A percentile compares a stretch with the other conserved stretches of the same genome.
phyloP scores from a whole-genome alignment of 53 echinoderm and acorn worm species.

The Stichopus horrens region DNA sequence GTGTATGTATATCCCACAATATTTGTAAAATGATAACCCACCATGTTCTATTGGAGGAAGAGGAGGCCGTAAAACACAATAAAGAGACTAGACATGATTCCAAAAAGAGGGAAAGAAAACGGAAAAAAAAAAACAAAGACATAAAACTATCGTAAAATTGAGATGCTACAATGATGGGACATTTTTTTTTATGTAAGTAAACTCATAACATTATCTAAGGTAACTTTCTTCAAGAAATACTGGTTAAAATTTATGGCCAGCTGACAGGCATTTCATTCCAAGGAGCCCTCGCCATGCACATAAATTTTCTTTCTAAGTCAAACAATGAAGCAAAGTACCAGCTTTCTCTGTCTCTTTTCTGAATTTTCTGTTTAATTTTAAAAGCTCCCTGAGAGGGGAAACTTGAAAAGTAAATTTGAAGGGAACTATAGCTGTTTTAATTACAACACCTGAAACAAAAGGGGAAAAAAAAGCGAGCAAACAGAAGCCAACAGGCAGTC shows the following conservation, averaged over 20 bases:
- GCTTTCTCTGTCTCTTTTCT: not conserved
- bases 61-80: too few relatives aligned
- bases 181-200: not conserved
- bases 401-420: not conserved
- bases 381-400: too few relatives aligned
- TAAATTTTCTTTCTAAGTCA: not conserved
- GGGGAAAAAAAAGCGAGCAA: not conserved
- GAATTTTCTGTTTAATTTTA: not conserved
- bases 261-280: not conserved
- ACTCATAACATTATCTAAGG: not conserved
- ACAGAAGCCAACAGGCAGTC: not conserved
- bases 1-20: too few relatives aligned
- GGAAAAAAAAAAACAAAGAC: too few relatives aligned
- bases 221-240: not conserved
- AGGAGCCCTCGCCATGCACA: not conserved
- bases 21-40: too few relatives aligned
- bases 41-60: too few relatives aligned
- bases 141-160: not conserved
- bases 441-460: constrained; percentile 2
- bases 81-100: too few relatives aligned
- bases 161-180: not conserved
- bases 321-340: not conserved
- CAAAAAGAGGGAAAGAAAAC: too few relatives aligned
- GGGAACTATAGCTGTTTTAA: constrained; percentile 4
- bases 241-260: not conserved